These are phyloP conservation scores for Cyprinus carpio DNA, from an alignment of 2,113 vertebrate species.

Conservation along the genomic window DNA sequence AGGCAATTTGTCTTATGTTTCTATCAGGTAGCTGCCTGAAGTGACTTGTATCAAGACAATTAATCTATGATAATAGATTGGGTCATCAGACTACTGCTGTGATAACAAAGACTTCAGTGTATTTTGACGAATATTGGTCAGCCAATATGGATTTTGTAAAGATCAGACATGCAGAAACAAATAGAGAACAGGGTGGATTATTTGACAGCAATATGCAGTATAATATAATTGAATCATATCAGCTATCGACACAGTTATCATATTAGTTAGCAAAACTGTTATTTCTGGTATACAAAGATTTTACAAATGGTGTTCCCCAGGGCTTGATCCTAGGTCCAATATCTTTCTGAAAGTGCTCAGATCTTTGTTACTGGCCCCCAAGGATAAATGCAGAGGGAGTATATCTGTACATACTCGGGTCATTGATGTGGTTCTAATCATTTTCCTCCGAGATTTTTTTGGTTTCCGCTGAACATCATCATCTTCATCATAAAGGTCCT, in stretches of 20 bases:
- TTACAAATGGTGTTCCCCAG: slow-evolving; percentile 1
- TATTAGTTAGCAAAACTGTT: background rate
- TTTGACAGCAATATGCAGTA: background rate
- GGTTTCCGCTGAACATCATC: slow-evolving; percentile 68
- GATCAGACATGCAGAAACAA: background rate
- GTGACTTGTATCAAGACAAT: background rate
- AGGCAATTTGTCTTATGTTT: background rate
- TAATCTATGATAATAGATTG: background rate
- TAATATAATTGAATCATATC: background rate
- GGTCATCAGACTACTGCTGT: background rate
- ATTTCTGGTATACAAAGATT: background rate
- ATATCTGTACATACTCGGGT: slow-evolving; percentile 57
- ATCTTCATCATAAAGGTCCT: slow-evolving; percentile 72
- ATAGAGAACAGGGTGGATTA: background rate
- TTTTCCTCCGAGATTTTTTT: slow-evolving; percentile 69
- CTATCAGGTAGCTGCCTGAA: background rate
- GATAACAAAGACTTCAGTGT: no score
- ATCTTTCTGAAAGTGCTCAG: background rate
- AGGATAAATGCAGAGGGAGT: background rate
- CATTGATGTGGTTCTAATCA: slow-evolving; percentile 68
- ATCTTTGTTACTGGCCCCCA: background rate
- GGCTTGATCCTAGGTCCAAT: background rate
- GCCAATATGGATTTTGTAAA: no score
- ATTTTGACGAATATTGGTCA: no score
- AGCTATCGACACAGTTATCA: background rate